Percentiles rank a stretch among this genome's conserved stretches.
Conservation (phyloP, 2,113 vertebrate genomes). For the Polyodon spathula region DNA sequence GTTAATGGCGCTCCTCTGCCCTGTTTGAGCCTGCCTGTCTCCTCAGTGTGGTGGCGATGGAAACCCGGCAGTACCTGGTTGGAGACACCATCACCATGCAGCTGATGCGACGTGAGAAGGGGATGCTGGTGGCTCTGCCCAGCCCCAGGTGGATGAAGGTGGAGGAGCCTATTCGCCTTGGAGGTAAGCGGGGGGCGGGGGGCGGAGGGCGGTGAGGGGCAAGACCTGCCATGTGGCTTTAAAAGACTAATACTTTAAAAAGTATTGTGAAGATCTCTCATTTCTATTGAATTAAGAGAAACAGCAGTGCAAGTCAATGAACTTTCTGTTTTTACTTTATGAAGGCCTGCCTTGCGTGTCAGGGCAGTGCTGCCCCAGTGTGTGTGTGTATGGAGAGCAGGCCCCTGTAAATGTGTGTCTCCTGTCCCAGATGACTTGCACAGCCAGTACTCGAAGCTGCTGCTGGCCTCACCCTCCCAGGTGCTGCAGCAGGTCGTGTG, state of each 20-base stretch:
- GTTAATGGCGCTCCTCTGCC: too few species aligned
- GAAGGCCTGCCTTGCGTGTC: too few species aligned
- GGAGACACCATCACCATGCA: slow-evolving; percentile 90
- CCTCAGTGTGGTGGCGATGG: slow-evolving; percentile 85
- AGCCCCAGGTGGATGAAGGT: slow-evolving; percentile 86
- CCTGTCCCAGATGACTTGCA: slow-evolving; percentile 55
- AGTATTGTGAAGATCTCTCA: too few species aligned
- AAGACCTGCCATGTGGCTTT: too few species aligned
- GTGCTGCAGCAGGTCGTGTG: slow-evolving; percentile 68
- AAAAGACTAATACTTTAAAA: too few species aligned
- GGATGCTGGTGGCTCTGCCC: slow-evolving; percentile 82
- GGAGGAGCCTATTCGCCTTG: slow-evolving; percentile 79
- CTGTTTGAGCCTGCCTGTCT: background rate
- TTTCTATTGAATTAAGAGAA: too few species aligned
- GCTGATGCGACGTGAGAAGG: slow-evolving; percentile 90
- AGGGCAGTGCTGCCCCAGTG: too few species aligned
- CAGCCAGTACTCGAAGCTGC: slow-evolving; percentile 85
- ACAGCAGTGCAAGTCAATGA: too few species aligned
- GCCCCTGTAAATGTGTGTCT: slow-evolving; percentile 37
- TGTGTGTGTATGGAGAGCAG: background rate
- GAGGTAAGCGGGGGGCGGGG: slow-evolving; percentile 60
- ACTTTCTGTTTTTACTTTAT: too few species aligned
- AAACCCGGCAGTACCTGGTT: slow-evolving; percentile 77
- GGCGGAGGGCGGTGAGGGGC: too few species aligned
- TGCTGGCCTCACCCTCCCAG: slow-evolving; percentile 79